Base-by-base conservation (phyloP, 2,113 vertebrate genomes). In the Tringa solitaria region DNA sequence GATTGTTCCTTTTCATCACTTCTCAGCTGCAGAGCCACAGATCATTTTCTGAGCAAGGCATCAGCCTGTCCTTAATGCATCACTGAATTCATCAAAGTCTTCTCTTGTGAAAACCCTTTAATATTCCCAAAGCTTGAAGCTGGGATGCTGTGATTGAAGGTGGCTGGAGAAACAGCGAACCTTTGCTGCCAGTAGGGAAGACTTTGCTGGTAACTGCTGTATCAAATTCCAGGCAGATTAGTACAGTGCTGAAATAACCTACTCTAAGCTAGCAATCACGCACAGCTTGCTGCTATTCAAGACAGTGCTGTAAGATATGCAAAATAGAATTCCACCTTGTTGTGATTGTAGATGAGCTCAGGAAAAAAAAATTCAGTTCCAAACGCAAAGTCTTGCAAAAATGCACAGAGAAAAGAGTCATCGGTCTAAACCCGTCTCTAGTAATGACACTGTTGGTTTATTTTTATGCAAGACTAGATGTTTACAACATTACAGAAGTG, bases 21-120 rank as follows among this genome's bases (percentile, higher is more conserved):
- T 77, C 70, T 93, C 75, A 82, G 75, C 37, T 50, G 61, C 65
- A 93, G 45, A 93, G 37, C 82, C 88, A 69, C 64, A 67, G 82
- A 81, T 93, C 26, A 68, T 89, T 83, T 92, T 88, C 65, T 86
- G 83, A 94, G 68, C 60, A 87, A 94, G 51, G 64, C 68, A 90
- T 68, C 56, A 72, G 43, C 37, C 68, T 78, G 82, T 81, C 50
- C 79, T 94, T 87, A 90, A 93, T 75, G 68, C 82, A 77, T 63
- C 46, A n/a, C 68, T 93, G 70, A 93, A 94, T 74, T 93, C 63
- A 94, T 94, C 80, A 78, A 68, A 92, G 59, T 67, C 22, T 86
- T 84, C 73, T 73, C 84, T 79, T 79, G 33, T 79, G 43, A 82
- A 46, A 93, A 74, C 3, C 39, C 43, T 68, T 76, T 70, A 91